These are phyloP conservation scores for Trissolcus brochymenae DNA, from an alignment of 2,888 invertebrate genomes.

Conservation along the genomic window DNA sequence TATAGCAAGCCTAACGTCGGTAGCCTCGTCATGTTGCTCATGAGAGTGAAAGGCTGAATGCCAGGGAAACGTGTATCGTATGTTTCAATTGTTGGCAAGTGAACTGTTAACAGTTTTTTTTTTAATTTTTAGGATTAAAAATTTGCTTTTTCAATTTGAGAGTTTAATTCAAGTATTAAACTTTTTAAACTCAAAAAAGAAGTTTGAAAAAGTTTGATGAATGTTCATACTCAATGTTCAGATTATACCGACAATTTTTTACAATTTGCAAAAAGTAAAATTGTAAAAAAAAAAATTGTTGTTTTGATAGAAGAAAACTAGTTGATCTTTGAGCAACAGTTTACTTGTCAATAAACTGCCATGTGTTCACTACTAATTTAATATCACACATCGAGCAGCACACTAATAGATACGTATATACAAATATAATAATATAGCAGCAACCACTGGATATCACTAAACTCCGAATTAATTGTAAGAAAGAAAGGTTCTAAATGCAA, in stretches of 20 bases:
- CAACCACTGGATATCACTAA: conserved; percentile 55
- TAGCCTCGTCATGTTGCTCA: conserved; percentile 67
- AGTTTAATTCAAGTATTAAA: neutral
- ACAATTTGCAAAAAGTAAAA: neutral
- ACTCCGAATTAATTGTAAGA: conserved; percentile 59
- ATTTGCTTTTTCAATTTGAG: conserved; percentile 10
- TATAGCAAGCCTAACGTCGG: conserved; percentile 74
- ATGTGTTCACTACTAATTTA: conserved; percentile 59
- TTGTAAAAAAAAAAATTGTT: neutral
- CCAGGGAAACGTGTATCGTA: conserved; percentile 62
- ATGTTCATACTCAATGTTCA: too few relatives aligned
- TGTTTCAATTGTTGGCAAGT: conserved; percentile 58
- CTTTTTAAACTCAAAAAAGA: conserved; percentile 1
- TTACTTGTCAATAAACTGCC: conserved; percentile 56
- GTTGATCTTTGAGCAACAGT: conserved; percentile 11
- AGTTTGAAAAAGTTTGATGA: neutral
- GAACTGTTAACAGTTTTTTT: too few relatives aligned
- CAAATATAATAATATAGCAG: conserved; percentile 50
- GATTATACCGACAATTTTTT: too few relatives aligned
- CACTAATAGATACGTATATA: conserved; percentile 56
- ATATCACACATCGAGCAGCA: conserved; percentile 56
- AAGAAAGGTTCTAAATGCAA: conserved; percentile 60
- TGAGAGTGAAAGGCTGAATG: conserved; percentile 64
- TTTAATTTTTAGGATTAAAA: too few relatives aligned
- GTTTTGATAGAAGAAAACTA: neutral